Percentiles rank a stretch among this genome's conserved stretches.
Evolutionary conservation across 2,113 vertebrate species (phyloP).

Genomic region (Bungarus multicinctus): DNA sequence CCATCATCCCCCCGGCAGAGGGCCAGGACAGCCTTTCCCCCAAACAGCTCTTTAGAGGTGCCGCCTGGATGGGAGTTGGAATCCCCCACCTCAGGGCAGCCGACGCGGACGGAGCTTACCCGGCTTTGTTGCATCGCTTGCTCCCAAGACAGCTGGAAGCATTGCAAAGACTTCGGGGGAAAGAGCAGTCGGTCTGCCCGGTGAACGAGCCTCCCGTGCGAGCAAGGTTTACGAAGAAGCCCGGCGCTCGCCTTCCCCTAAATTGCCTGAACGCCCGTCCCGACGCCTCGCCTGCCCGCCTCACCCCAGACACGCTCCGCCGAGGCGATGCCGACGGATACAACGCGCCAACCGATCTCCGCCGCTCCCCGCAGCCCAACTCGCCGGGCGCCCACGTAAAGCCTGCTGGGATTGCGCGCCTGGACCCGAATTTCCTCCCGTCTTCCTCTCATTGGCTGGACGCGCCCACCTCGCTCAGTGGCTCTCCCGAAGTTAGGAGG

Average conservation of each 20-base stretch:
- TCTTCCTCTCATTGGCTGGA: background rate
- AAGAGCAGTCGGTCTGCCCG: background rate
- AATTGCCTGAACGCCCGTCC: background rate
- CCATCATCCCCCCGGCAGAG: background rate
- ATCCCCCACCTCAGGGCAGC: background rate
- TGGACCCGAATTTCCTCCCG: background rate
- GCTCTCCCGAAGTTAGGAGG: background rate
- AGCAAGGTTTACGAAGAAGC: background rate
- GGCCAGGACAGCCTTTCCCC: background rate
- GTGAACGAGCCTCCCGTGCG: background rate
- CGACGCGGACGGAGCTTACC: background rate
- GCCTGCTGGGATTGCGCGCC: background rate
- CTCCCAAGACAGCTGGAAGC: background rate
- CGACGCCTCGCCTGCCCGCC: background rate
- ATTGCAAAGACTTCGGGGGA: background rate
- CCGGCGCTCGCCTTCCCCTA: background rate
- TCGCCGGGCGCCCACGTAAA: background rate
- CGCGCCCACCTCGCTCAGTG: background rate
- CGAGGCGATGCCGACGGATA: background rate
- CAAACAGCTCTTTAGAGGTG: background rate
- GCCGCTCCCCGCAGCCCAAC: rapidly evolving
- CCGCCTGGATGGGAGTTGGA: background rate
- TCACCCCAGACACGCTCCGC: background rate
- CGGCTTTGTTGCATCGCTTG: background rate
- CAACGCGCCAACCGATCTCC: rapidly evolving